Percentiles rank a stretch among this genome's conserved stretches.
phyloP scores from a whole-genome alignment of 2,888 invertebrate species.

The Trichogramma dendrolimi region DNA sequence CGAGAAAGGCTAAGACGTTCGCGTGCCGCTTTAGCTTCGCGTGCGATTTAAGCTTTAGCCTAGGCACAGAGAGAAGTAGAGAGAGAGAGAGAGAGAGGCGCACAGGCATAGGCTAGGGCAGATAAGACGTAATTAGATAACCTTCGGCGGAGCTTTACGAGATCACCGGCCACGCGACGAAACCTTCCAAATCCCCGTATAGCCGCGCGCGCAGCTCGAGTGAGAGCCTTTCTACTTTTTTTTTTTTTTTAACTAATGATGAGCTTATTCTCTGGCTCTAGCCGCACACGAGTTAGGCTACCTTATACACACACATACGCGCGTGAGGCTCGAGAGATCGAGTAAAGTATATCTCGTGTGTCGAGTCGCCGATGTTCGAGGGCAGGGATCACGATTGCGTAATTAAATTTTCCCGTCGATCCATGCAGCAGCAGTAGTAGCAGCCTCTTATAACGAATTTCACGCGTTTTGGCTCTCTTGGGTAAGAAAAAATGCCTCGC shows the following conservation, averaged over 20 bases:
- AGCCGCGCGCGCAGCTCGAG: constrained; percentile 20
- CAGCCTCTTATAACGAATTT: too few species aligned
- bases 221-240: neutral
- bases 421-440: too few species aligned
- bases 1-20: constrained; percentile 15
- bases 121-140: constrained; percentile 53
- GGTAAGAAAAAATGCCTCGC: too few species aligned
- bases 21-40: constrained; percentile 30
- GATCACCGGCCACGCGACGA: constrained; percentile 53
- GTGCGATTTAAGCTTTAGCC: constrained; percentile 47
- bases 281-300: too few species aligned
- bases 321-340: too few species aligned
- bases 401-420: too few species aligned
- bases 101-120: constrained; percentile 37
- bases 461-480: too few species aligned
- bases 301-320: too few species aligned
- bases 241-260: neutral
- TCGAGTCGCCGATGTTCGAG: too few species aligned
- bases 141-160: constrained; percentile 47
- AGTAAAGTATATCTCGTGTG: too few species aligned
- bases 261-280: too few species aligned
- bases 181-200: constrained; percentile 50
- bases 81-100: constrained; percentile 29
- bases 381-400: too few species aligned
- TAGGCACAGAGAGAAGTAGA: neutral